Conservation (phyloP, 2,888 invertebrate genomes). For the Drosophila niveifrons region DNA sequence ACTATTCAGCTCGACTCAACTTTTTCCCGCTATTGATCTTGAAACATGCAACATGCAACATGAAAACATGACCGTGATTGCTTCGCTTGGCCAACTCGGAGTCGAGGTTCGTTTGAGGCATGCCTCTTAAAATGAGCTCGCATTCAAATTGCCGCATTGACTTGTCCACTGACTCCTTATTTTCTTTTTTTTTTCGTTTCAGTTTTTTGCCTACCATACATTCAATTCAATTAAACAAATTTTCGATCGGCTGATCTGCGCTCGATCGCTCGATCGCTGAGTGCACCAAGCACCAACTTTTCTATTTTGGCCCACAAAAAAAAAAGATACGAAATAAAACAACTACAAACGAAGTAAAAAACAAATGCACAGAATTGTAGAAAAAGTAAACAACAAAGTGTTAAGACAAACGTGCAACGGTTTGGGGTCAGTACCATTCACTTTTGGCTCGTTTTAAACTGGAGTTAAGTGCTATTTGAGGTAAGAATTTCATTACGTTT, state of each 20-base stretch:
- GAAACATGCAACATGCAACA: slow-evolving; percentile 62
- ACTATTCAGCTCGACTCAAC: slow-evolving; percentile 45
- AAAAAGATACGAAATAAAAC: background rate
- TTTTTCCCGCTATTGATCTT: slow-evolving; percentile 67
- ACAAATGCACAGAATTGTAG: slow-evolving; percentile 65
- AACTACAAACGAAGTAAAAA: slow-evolving; percentile 11
- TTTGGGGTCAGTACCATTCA: slow-evolving; percentile 80
- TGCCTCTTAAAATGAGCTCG: slow-evolving; percentile 72
- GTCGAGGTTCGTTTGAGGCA: slow-evolving; percentile 11
- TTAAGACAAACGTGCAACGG: slow-evolving; percentile 79
- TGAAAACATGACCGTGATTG: slow-evolving; percentile 67
- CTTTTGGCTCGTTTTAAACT: slow-evolving; percentile 81
- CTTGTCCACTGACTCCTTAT: slow-evolving; percentile 67
- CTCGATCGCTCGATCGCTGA: slow-evolving; percentile 56
- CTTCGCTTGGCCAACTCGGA: slow-evolving; percentile 11
- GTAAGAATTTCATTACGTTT: slow-evolving; percentile 80
- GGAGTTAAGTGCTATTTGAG: slow-evolving; percentile 81
- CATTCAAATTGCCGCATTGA: slow-evolving; percentile 77
- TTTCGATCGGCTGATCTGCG: slow-evolving; percentile 61
- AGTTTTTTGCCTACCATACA: slow-evolving; percentile 49
- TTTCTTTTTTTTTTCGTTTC: slow-evolving; percentile 27
- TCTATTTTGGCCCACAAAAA: slow-evolving; percentile 71
- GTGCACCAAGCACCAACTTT: slow-evolving; percentile 68
- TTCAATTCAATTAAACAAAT: slow-evolving; percentile 79
- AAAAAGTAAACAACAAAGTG: slow-evolving; percentile 78